Evolutionary conservation across 2,888 invertebrate species (phyloP), one percentile per base, ranked within the genome.

Genomic region (Philaethria dido): DNA sequence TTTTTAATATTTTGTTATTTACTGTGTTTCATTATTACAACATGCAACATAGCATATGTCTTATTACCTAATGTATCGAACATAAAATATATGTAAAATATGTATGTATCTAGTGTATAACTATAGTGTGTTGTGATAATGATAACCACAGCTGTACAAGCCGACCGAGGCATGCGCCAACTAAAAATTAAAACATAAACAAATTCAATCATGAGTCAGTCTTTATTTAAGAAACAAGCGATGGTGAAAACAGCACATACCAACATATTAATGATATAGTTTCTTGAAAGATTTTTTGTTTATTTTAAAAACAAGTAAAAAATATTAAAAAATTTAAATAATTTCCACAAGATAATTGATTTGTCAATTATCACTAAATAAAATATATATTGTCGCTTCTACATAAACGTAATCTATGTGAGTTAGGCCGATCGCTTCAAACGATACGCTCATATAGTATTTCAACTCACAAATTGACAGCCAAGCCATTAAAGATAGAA

Each of bases 401-500:
- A 65, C 57, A 54, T 67, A 67, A 69, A 62, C 55, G 66, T 66
- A 39, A 65, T 18, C 52, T 50, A 64, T 67, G 33, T 44, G 20
- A 48, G 20, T 22, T 33, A 25, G 29, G 1, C 3, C 16, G 29
- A 52, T 33, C 36, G 60, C 20, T 62, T 66, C 63, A 55, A 68
- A 64, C 65, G 68, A 70, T 70, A 68, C 42, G 45, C 60, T 45
- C 63, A 62, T 52, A 52, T 52, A 52, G 29, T 29, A 64, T 68
- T 66, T 64, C 64, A 59, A 62, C 65, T 62, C 62, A 47, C 71
- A 73, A 73, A 74, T 70, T 71, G 73, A 73, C 74, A 73, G 72
- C 55, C 55, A 61, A 64, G 63, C 68, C 68, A 70, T 73, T 73
- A 66, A 54, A 73, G 74, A 74, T 74, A 74, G 73, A 69, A 45